Conservation (phyloP, 1,140 invertebrate genomes). For the Idris sp. region DNA sequence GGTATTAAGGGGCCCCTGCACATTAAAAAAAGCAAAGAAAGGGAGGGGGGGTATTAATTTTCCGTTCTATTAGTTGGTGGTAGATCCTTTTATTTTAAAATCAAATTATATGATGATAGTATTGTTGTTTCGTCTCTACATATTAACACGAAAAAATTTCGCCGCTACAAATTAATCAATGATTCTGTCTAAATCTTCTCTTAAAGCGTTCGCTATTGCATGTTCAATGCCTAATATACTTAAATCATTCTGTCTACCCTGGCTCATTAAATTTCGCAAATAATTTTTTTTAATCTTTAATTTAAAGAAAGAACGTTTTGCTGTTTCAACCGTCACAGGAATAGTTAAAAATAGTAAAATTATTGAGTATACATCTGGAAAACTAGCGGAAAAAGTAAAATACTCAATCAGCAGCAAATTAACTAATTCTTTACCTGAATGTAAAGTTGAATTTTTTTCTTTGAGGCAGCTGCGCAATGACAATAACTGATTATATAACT, state of each 20-base stretch:
- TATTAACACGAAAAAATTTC: conserved; percentile 6
- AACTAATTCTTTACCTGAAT: conserved; percentile 17
- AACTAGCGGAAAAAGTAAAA: conserved; percentile 32
- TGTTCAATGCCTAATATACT: conserved; percentile 29
- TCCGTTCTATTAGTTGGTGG: too few species aligned
- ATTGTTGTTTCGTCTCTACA: too few species aligned
- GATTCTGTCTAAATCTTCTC: neutral
- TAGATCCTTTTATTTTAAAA: too few species aligned
- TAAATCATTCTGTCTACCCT: conserved; percentile 31
- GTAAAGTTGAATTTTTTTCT: conserved; percentile 10
- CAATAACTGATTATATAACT: conserved; percentile 25
- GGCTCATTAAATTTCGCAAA: conserved; percentile 41
- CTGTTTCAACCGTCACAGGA: conserved; percentile 45
- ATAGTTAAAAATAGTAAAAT: conserved; percentile 49
- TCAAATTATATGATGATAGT: too few species aligned
- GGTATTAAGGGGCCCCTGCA: too few species aligned
- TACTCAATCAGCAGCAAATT: conserved; percentile 24
- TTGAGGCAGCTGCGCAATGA: conserved; percentile 29
- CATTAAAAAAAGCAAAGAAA: too few species aligned
- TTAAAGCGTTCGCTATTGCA: conserved; percentile 8
- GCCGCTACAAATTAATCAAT: conserved; percentile 3
- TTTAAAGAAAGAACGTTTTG: conserved; percentile 54
- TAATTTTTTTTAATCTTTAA: conserved; percentile 58
- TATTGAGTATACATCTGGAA: conserved; percentile 28
- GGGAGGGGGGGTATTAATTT: too few species aligned